These are phyloP conservation scores for Trichogramma dendrolimi DNA, from an alignment of 2,888 invertebrate species.

Conservation along the genomic window DNA sequence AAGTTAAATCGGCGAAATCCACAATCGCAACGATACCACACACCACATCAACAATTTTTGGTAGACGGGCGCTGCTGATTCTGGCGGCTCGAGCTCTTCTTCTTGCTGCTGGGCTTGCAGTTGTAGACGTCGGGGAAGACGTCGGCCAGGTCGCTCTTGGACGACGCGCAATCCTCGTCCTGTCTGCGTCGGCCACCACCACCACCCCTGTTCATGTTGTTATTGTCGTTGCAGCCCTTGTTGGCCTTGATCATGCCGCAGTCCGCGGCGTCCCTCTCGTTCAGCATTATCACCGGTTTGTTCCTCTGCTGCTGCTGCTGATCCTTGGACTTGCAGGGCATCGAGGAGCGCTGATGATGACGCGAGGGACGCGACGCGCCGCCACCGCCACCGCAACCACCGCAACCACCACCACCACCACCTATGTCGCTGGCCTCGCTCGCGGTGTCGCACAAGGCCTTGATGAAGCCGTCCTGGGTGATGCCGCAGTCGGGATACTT, in stretches of 20 bases:
- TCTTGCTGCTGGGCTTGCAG: too few relatives aligned
- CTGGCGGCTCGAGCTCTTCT: too few relatives aligned
- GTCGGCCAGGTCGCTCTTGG: too few relatives aligned
- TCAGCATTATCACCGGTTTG: constrained; percentile 33
- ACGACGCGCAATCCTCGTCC: too few relatives aligned
- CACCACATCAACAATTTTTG: background rate
- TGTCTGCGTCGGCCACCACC: too few relatives aligned
- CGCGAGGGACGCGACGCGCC: too few relatives aligned
- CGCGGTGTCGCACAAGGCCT: background rate
- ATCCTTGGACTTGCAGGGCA: constrained; percentile 21
- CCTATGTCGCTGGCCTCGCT: background rate
- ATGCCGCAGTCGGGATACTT: background rate
- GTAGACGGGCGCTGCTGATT: too few relatives aligned
- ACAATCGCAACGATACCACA: background rate
- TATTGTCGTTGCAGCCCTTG: too few relatives aligned
- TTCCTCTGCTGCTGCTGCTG: constrained; percentile 15
- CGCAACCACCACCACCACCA: background rate
- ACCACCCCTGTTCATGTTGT: too few relatives aligned
- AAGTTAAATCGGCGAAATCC: background rate
- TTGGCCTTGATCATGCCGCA: constrained; percentile 22
- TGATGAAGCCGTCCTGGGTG: background rate
- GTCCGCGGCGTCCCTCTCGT: constrained; percentile 32
- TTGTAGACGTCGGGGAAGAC: too few relatives aligned
- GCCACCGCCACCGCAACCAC: background rate
- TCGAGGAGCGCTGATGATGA: constrained; percentile 12